Evolutionary conservation across 1,140 invertebrate species (phyloP).

Genomic region (Hycleus phaleratus): DNA sequence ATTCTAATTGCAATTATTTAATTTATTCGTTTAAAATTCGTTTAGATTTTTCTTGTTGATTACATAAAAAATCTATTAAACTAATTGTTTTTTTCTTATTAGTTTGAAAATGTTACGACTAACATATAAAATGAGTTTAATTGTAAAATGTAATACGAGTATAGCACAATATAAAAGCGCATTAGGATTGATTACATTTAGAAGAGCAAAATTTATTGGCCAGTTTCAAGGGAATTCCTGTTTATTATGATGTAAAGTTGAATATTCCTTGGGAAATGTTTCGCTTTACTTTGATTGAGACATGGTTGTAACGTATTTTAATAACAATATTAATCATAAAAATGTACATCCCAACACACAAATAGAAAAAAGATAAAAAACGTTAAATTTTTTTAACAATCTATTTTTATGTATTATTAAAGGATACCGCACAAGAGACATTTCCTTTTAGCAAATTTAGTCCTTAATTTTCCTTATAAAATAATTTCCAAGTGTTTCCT

Average conservation of each 20-base stretch:
- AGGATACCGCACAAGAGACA: constrained; percentile 5
- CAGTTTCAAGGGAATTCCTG: constrained; percentile 15
- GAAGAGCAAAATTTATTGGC: constrained; percentile 15
- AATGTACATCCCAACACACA: no score
- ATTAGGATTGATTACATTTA: constrained; percentile 15
- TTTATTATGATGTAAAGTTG: constrained; percentile 16
- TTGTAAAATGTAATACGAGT: background rate
- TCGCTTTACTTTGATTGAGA: background rate
- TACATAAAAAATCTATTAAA: no score
- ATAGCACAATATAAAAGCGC: constrained; percentile 15
- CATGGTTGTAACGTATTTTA: background rate
- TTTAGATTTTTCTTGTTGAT: no score
- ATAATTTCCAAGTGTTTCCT: constrained; percentile 9
- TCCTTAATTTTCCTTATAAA: constrained; percentile 5
- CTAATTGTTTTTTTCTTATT: no score
- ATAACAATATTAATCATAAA: no score
- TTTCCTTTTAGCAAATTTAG: constrained; percentile 5
- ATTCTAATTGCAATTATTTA: no score
- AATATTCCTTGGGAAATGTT: constrained; percentile 4
- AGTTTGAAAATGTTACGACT: no score
- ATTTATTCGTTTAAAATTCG: no score
- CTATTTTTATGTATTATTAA: constrained; percentile 4
- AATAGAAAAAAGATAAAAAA: no score
- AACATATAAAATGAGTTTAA: no score
- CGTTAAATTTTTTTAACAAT: background rate